Percentiles rank a stretch among this genome's conserved stretches.
phyloP scores from a whole-genome alignment of 2,888 invertebrate species.

The Leptinotarsa rubiginosa region DNA sequence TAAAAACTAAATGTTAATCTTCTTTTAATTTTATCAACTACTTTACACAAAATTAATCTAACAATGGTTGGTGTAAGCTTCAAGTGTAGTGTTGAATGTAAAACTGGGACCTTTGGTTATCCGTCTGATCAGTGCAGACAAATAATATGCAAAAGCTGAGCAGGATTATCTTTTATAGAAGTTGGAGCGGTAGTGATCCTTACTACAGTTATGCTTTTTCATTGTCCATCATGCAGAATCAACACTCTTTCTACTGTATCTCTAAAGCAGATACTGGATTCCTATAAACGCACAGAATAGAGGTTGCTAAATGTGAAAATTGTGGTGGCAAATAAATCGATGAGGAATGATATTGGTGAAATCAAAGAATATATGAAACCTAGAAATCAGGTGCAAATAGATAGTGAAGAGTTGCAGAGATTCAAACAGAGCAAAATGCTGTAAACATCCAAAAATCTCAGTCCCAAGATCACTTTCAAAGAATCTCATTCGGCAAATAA shows the following conservation, averaged over 20 bases:
- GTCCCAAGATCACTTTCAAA: neutral
- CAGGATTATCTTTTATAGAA: neutral
- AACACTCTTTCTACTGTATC: neutral
- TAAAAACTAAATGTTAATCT: too few relatives aligned
- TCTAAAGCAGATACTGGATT: constrained; percentile 1
- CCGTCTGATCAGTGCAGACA: constrained; percentile 1
- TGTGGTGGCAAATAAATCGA: too few relatives aligned
- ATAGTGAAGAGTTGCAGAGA: neutral
- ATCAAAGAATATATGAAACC: neutral
- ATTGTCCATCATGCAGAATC: neutral
- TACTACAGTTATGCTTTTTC: constrained; percentile 1
- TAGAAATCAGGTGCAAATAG: neutral
- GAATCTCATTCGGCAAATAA: neutral
- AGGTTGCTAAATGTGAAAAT: neutral
- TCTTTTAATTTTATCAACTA: too few relatives aligned
- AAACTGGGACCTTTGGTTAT: neutral
- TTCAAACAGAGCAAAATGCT: neutral
- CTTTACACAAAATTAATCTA: too few relatives aligned
- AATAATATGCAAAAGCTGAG: constrained; percentile 1
- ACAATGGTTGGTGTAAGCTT: neutral
- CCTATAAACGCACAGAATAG: neutral
- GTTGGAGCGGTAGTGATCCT: constrained; percentile 3
- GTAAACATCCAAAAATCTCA: neutral
- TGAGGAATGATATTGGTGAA: too few relatives aligned
- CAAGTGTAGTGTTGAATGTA: neutral